These are phyloP conservation scores for Hypolimnas misippus DNA, from an alignment of 2,888 invertebrate species.

Conservation along the genomic window DNA sequence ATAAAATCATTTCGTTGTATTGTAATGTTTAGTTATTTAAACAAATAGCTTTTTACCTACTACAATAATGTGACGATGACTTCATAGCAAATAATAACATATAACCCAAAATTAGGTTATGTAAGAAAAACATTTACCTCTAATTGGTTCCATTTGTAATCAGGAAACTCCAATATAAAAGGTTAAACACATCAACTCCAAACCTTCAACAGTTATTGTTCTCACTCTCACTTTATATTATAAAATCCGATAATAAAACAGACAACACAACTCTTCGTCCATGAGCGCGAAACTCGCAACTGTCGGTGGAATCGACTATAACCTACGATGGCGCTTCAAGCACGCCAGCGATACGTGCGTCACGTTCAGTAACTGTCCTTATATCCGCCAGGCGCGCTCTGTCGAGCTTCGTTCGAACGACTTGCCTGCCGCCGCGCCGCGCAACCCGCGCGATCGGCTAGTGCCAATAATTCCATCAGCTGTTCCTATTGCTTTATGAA, in stretches of 20 bases:
- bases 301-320: conserved; percentile 48
- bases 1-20: not conserved
- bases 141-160: conserved; percentile 69
- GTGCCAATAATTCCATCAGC: conserved; percentile 36
- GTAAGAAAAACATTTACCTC: conserved; percentile 66
- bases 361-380: conserved; percentile 47
- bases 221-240: conserved; percentile 62
- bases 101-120: conserved; percentile 61
- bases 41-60: not conserved
- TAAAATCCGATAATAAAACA: conserved; percentile 53
- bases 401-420: conserved; percentile 32
- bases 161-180: conserved; percentile 48
- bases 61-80: not conserved
- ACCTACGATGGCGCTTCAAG: conserved; percentile 39
- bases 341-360: conserved; percentile 46
- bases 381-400: conserved; percentile 31
- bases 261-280: conserved; percentile 61
- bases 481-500: conserved; percentile 27
- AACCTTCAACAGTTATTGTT: conserved; percentile 47
- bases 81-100: conserved; percentile 13
- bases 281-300: conserved; percentile 74
- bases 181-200: conserved; percentile 57
- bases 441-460: conserved; percentile 18
- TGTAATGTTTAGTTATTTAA: not conserved
- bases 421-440: conserved; percentile 26